Conservation (phyloP, 2,888 invertebrate genomes). For the Mesorhabditis sp. region DNA sequence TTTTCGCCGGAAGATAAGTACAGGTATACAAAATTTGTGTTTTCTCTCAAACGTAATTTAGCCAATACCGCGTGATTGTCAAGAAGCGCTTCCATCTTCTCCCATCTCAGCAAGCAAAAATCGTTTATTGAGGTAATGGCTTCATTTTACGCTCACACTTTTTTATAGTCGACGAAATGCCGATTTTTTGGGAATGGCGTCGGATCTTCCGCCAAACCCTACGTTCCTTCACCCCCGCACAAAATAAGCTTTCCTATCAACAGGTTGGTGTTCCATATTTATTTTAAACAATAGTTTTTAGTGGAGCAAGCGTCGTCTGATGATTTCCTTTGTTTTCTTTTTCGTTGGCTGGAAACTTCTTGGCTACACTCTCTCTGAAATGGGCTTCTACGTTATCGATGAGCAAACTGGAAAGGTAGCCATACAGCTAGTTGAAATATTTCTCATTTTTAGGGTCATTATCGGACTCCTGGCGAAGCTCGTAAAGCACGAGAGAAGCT, state of each 20-base stretch:
- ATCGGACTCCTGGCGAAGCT: not conserved
- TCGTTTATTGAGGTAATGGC: conserved; percentile 33
- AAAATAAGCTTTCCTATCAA: conserved; percentile 38
- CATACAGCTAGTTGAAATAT: not conserved
- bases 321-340: conserved; percentile 48
- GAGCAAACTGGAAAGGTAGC: conserved; percentile 27
- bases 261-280: conserved; percentile 23
- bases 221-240: conserved; percentile 34
- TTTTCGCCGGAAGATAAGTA: conserved; percentile 93
- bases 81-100: conserved; percentile 85
- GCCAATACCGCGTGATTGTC: conserved; percentile 78
- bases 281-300: conserved; percentile 18
- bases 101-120: conserved; percentile 74
- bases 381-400: conserved; percentile 41
- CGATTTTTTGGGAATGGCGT: conserved; percentile 43
- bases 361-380: conserved; percentile 43
- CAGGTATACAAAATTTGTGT: conserved; percentile 58
- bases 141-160: not conserved
- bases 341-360: conserved; percentile 49
- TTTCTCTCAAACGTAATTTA: not conserved
- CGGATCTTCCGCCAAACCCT: conserved; percentile 41
- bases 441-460: not conserved
- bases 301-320: conserved; percentile 41
- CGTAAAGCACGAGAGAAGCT: conserved; percentile 21
- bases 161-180: conserved; percentile 10